Evolutionary conservation across 2,888 invertebrate species (phyloP).

Genomic region (Brachypterus glaber): DNA sequence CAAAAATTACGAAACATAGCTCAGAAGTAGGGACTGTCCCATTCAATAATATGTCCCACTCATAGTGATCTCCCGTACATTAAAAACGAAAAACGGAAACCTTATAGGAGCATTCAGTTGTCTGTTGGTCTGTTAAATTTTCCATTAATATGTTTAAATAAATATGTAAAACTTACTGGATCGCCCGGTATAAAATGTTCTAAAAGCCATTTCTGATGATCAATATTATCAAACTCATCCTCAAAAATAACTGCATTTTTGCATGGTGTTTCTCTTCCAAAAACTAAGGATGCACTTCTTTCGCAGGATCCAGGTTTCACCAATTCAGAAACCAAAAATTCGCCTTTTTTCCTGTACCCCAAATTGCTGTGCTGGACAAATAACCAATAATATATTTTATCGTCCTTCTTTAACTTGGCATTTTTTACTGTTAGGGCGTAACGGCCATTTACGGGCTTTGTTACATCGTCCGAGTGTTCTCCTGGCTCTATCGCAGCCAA

Average conservation of each 20-base stretch:
- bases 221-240: constrained; percentile 47
- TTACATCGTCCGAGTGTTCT: constrained; percentile 43
- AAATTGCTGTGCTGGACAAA: constrained; percentile 45
- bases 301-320: constrained; percentile 8
- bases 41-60: too few species aligned
- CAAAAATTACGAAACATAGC: too few species aligned
- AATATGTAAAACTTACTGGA: constrained; percentile 31
- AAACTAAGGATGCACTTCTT: constrained; percentile 18
- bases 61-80: too few species aligned
- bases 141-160: constrained; percentile 4
- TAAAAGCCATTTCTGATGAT: constrained; percentile 46
- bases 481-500: constrained; percentile 46
- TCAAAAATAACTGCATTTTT: constrained; percentile 46
- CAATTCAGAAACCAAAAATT: not conserved
- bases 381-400: constrained; percentile 53
- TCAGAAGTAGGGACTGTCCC: too few species aligned
- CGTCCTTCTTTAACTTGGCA: constrained; percentile 42
- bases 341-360: constrained; percentile 37
- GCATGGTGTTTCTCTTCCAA: constrained; percentile 39
- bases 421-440: constrained; percentile 47
- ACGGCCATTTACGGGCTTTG: constrained; percentile 37
- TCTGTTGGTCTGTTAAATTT: too few species aligned
- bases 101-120: too few species aligned
- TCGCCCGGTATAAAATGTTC: constrained; percentile 48
- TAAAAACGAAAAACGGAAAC: too few species aligned